Evolutionary conservation across 2,113 vertebrate genomes (phyloP).

Genomic region (Nycticryphes semicollaris): DNA sequence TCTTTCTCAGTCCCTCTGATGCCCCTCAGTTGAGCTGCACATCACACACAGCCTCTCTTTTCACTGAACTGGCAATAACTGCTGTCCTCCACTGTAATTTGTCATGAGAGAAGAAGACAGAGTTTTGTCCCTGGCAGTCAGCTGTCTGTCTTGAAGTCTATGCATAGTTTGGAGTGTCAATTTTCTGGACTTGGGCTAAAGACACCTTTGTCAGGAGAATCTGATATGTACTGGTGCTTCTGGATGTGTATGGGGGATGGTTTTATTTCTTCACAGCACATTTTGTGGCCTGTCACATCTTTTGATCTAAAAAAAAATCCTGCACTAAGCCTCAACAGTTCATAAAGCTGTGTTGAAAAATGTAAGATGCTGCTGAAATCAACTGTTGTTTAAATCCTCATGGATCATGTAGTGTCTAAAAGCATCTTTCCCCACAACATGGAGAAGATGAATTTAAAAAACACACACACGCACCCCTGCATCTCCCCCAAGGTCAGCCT

Average conservation of each 20-base stretch:
- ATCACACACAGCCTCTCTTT: background rate
- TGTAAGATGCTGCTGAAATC: background rate
- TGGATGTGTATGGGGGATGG: background rate
- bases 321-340: background rate
- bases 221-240: background rate
- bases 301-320: background rate
- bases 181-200: background rate
- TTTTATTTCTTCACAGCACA: background rate
- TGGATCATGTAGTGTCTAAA: background rate
- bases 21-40: background rate
- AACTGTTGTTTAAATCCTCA: background rate
- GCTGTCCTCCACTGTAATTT: background rate
- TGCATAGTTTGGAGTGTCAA: background rate
- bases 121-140: background rate
- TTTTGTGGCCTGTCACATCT: background rate
- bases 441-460: background rate
- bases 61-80: background rate
- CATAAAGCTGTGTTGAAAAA: background rate
- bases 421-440: background rate
- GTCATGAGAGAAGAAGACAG: background rate
- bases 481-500: background rate
- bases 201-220: background rate
- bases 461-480: background rate
- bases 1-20: background rate
- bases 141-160: background rate